Percentiles rank a stretch among this genome's conserved stretches.
phyloP scores from a whole-genome alignment of 2,113 vertebrate species.

The Alaudala cheleensis region DNA sequence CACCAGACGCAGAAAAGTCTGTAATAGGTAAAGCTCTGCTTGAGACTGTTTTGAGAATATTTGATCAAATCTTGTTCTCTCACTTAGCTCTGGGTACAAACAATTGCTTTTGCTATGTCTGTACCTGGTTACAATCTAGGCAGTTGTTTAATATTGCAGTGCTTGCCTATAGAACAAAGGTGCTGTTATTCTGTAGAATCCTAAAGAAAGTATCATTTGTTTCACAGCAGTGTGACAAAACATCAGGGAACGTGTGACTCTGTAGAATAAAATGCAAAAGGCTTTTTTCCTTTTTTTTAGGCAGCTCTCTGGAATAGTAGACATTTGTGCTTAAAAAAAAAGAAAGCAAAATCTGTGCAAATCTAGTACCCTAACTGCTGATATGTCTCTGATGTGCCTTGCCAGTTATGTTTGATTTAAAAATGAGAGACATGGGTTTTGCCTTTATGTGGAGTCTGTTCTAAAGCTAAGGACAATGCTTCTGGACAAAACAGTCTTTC shows the following conservation, averaged over 20 bases:
- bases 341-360: not conserved
- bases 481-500: not conserved
- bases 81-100: not conserved
- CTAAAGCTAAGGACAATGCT: not conserved
- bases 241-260: not conserved
- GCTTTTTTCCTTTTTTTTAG: not conserved
- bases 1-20: not conserved
- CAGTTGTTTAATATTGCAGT: not conserved
- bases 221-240: slow-evolving; percentile 41
- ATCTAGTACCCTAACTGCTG: slow-evolving; percentile 4
- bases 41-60: not conserved
- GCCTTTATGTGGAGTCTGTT: not conserved
- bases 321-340: slow-evolving; percentile 34
- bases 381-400: not conserved
- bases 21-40: not conserved
- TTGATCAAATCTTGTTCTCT: not conserved
- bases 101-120: not conserved
- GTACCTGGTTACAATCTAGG: not conserved
- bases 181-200: slow-evolving; percentile 20
- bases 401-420: not conserved
- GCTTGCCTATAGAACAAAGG: slow-evolving; percentile 2
- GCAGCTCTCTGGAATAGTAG: slow-evolving; percentile 46
- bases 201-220: slow-evolving; percentile 55
- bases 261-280: slow-evolving; percentile 34
- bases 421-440: not conserved